A percentile compares a stretch with the other conserved stretches of the same genome.
phyloP scores from a whole-genome alignment of 2,113 vertebrate species.

The Malurus melanocephalus region DNA sequence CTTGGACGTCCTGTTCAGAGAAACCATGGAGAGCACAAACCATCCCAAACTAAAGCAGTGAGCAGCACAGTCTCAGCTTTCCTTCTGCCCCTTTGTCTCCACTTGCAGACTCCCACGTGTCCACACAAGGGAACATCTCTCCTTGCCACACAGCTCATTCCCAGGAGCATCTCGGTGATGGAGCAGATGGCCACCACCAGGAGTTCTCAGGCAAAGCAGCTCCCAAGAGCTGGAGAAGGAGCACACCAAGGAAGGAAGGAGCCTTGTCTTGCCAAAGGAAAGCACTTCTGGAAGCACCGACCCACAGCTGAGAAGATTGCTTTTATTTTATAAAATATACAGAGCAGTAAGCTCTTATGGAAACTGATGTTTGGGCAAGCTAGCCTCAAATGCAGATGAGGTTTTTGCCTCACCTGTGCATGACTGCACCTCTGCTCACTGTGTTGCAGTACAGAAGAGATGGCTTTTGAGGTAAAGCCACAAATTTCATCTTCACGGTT shows the following conservation, averaged over 20 bases:
- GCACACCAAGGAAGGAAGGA: background rate
- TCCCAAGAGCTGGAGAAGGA: background rate
- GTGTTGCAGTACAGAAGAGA: background rate
- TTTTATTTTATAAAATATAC: background rate
- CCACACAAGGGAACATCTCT: accelerated
- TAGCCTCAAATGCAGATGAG: background rate
- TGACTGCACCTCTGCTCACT: background rate
- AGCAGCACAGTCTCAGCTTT: background rate
- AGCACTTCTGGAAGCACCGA: background rate
- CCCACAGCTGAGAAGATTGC: background rate
- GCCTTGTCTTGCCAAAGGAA: background rate
- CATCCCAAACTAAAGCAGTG: background rate
- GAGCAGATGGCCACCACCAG: accelerated
- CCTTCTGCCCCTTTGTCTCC: background rate
- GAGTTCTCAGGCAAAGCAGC: background rate
- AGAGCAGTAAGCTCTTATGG: background rate
- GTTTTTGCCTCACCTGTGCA: background rate
- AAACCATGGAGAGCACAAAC: background rate
- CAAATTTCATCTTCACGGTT: background rate
- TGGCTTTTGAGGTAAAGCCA: background rate
- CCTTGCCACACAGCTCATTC: background rate
- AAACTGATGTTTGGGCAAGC: background rate
- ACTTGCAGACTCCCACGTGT: background rate
- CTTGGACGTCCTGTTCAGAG: background rate
- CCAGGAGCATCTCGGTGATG: background rate